These are phyloP conservation scores for Agrochola macilenta DNA, from an alignment of 2,888 invertebrate genomes.

Conservation along the genomic window DNA sequence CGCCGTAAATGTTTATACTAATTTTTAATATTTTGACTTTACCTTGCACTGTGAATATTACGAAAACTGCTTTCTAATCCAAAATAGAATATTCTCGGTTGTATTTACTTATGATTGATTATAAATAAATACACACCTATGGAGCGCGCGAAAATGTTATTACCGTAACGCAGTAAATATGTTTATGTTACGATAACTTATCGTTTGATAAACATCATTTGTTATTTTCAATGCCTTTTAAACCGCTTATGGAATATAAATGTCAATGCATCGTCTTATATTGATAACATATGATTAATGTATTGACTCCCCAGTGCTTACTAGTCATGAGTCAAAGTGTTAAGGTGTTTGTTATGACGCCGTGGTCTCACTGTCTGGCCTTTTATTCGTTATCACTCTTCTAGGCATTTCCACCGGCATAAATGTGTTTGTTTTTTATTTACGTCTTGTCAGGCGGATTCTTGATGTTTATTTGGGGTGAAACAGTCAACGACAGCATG, in stretches of 20 bases:
- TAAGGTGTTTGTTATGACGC: slow-evolving; percentile 67
- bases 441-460: slow-evolving; percentile 70
- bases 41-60: slow-evolving; percentile 8
- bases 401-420: slow-evolving; percentile 81
- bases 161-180: slow-evolving; percentile 30
- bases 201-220: slow-evolving; percentile 46
- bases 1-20: slow-evolving; percentile 58
- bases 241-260: slow-evolving; percentile 30
- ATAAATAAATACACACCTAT: slow-evolving; percentile 11
- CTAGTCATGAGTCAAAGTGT: slow-evolving; percentile 60
- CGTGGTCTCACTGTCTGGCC: slow-evolving; percentile 74
- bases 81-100: slow-evolving; percentile 8
- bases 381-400: slow-evolving; percentile 82
- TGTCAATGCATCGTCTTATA: slow-evolving; percentile 27
- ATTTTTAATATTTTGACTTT: slow-evolving; percentile 54
- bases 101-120: slow-evolving; percentile 15
- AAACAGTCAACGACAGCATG: slow-evolving; percentile 49
- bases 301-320: slow-evolving; percentile 12
- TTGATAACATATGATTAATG: slow-evolving; percentile 45
- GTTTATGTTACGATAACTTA: slow-evolving; percentile 46
- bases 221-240: slow-evolving; percentile 42
- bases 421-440: slow-evolving; percentile 76
- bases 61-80: slow-evolving; percentile 13
- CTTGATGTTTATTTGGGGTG: slow-evolving; percentile 64
- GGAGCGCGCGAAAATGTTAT: slow-evolving; percentile 6